A percentile compares a stretch with the other conserved stretches of the same genome.
Conservation (phyloP, 2,113 vertebrate genomes). For the Cheilinus undulatus region DNA sequence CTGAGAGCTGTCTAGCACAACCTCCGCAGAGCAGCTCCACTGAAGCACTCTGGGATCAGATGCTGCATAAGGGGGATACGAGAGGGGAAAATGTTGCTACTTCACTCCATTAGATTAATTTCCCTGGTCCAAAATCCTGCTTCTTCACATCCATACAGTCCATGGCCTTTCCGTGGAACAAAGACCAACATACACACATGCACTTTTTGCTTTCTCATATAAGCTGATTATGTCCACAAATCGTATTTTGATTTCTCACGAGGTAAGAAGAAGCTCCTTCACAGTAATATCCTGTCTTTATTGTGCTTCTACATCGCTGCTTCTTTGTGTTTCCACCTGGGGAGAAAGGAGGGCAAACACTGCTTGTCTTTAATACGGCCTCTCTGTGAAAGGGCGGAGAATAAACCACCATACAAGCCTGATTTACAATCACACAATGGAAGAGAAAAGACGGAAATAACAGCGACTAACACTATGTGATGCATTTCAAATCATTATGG, state of each 20-base stretch:
- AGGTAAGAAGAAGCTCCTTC: slow-evolving; percentile 43
- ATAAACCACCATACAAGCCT: slow-evolving; percentile 47
- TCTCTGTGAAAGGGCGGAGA: slow-evolving; percentile 13
- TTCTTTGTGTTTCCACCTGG: slow-evolving; percentile 38
- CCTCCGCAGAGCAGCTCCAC: slow-evolving; percentile 8
- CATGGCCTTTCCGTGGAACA: background rate
- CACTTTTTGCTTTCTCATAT: slow-evolving; percentile 36
- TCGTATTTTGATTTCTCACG: slow-evolving; percentile 52
- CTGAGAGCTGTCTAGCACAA: slow-evolving; percentile 10
- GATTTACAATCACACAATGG: slow-evolving; percentile 49
- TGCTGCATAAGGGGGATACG: background rate
- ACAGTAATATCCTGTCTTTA: slow-evolving; percentile 60
- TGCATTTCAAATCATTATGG: slow-evolving; percentile 12
- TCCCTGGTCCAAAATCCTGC: background rate
- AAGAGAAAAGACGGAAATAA: slow-evolving; percentile 29
- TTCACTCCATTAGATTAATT: no score
- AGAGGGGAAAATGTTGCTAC: slow-evolving; percentile 4
- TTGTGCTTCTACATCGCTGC: slow-evolving; percentile 30
- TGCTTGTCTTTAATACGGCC: slow-evolving; percentile 39
- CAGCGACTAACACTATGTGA: slow-evolving; percentile 30
- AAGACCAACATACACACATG: background rate
- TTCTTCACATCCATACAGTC: background rate
- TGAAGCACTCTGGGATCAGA: slow-evolving; percentile 3
- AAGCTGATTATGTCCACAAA: slow-evolving; percentile 51
- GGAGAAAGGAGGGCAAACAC: slow-evolving; percentile 32